These are phyloP conservation scores for Acanthosoma haemorrhoidale DNA, from an alignment of 2,888 invertebrate species.

Conservation along the genomic window DNA sequence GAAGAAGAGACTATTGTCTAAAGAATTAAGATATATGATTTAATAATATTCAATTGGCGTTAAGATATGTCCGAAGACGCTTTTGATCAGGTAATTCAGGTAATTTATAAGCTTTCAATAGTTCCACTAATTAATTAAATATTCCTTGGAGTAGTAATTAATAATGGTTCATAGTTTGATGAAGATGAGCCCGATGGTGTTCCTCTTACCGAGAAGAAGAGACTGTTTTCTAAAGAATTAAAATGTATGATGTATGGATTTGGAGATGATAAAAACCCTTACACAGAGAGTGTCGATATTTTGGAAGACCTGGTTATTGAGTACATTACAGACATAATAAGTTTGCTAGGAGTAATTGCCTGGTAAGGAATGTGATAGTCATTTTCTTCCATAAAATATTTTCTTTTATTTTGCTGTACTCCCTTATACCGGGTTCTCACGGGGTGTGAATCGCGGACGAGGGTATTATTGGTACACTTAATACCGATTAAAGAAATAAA, in stretches of 20 bases:
- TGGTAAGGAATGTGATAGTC: no score
- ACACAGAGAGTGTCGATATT: constrained; percentile 96
- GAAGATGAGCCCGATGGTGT: constrained; percentile 42
- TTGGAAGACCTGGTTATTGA: constrained; percentile 96
- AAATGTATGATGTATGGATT: constrained; percentile 99
- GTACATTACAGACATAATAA: constrained; percentile 90
- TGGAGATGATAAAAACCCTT: constrained; percentile 98
- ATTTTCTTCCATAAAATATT: no score
- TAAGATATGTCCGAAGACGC: constrained; percentile 30
- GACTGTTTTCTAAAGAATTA: constrained; percentile 85
- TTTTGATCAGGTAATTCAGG: constrained; percentile 36
- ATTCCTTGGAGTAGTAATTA: neutral
- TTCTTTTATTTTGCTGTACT: no score
- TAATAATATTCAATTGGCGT: neutral
- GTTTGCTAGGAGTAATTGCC: constrained; percentile 10
- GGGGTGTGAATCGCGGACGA: no score
- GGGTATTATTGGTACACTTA: no score
- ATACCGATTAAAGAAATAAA: no score
- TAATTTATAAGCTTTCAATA: no score
- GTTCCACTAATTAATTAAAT: neutral
- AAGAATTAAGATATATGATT: constrained; percentile 93
- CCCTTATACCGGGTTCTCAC: no score
- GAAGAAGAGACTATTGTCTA: constrained; percentile 80
- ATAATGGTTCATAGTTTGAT: constrained; percentile 39
- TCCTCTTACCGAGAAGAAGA: constrained; percentile 60